Percentiles rank a stretch among this genome's conserved stretches.
Evolutionary conservation across 1,140 invertebrate species (phyloP).

Genomic region (Protaetia brevitarsis): DNA sequence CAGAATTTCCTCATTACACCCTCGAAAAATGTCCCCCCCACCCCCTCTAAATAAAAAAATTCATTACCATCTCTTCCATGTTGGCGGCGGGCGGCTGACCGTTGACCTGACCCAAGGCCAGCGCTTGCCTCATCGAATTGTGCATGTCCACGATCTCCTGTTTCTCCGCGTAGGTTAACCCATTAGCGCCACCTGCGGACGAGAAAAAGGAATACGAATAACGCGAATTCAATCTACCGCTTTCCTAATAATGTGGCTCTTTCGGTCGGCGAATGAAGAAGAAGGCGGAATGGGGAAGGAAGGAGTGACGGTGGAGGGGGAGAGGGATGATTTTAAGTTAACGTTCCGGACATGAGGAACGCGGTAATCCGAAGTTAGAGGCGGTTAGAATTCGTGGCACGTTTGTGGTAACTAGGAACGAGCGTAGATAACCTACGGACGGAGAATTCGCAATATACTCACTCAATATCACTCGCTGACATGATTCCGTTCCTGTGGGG

Average conservation of each 20-base stretch:
- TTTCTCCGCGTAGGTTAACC: slow-evolving; percentile 56
- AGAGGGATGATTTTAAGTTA: not conserved
- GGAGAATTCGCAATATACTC: not conserved
- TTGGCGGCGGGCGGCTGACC: slow-evolving; percentile 75
- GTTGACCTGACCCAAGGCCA: slow-evolving; percentile 72
- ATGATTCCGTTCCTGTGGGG: not conserved
- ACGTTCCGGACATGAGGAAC: no score
- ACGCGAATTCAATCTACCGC: not conserved
- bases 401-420: not conserved
- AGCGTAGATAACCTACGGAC: not conserved
- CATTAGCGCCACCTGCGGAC: not conserved
- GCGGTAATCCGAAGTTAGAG: not conserved
- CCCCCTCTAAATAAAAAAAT: not conserved
- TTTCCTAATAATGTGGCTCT: no score
- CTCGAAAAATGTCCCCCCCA: not conserved
- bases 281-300: no score
- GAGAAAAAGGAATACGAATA: not conserved
- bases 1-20: no score
- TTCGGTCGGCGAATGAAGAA: no score
- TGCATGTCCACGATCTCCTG: slow-evolving; percentile 73
- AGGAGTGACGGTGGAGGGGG: not conserved
- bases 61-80: slow-evolving; percentile 73
- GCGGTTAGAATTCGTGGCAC: not conserved
- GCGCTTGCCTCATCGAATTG: slow-evolving; percentile 73
- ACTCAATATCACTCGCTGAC: slow-evolving; percentile 15